Conservation (phyloP, 1,140 invertebrate species). For the Leptinotarsa lineolata region DNA sequence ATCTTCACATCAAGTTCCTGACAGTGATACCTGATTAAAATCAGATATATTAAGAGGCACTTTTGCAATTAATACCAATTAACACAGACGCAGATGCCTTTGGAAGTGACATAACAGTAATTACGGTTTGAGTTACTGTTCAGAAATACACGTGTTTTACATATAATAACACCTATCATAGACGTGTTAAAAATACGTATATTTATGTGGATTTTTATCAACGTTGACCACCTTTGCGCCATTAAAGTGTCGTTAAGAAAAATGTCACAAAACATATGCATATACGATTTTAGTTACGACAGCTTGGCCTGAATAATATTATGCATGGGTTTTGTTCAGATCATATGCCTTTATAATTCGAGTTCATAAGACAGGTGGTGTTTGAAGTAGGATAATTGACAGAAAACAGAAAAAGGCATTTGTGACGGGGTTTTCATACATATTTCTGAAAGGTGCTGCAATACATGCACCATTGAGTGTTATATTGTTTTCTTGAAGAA, state of each 20-base stretch:
- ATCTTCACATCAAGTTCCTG: background rate
- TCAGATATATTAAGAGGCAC: background rate
- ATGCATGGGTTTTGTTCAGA: no score
- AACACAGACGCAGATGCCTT: background rate
- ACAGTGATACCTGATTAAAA: background rate
- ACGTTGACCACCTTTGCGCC: background rate
- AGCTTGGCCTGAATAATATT: no score
- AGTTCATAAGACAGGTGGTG: no score
- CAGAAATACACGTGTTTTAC: background rate
- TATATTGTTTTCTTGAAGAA: no score
- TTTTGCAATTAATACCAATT: background rate
- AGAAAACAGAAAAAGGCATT: no score
- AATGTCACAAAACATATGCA: constrained; percentile 6
- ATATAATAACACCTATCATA: constrained; percentile 1
- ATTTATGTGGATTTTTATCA: constrained; percentile 1
- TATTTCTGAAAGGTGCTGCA: no score
- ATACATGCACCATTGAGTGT: no score
- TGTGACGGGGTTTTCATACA: no score
- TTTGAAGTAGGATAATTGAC: no score
- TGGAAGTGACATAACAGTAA: background rate
- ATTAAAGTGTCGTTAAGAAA: constrained; percentile 1
- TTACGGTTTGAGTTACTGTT: background rate
- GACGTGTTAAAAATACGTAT: background rate
- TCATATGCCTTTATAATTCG: no score
- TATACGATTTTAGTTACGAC: background rate